These are phyloP conservation scores for Saccostrea cuccullata DNA, from an alignment of 1,140 invertebrate species.

Conservation along the genomic window DNA sequence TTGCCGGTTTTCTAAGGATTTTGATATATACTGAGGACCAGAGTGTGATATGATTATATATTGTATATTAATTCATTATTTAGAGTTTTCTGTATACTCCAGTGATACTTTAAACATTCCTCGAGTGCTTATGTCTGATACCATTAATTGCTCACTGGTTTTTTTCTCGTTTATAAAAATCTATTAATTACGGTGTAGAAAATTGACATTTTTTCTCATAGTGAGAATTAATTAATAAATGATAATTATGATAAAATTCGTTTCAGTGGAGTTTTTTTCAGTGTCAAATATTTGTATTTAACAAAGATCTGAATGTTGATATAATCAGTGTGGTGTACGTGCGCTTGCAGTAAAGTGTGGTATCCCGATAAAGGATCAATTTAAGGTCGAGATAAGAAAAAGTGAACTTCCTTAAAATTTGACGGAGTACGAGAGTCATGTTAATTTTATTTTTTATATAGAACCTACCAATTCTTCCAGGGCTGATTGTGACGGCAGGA, in stretches of 20 bases:
- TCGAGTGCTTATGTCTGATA: background rate
- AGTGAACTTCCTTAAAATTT: background rate
- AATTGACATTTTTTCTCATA: conserved; percentile 1
- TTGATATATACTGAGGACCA: background rate
- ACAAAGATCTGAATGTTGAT: too few relatives aligned
- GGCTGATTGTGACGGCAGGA: background rate
- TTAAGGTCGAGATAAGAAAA: background rate
- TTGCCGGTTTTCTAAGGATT: background rate
- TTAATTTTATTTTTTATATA: background rate
- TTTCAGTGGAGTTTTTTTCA: background rate
- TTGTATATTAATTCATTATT: conserved; percentile 8
- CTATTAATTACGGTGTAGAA: background rate
- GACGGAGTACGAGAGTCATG: background rate
- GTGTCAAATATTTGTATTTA: too few relatives aligned
- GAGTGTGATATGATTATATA: conserved; percentile 24
- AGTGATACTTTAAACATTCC: conserved; percentile 1
- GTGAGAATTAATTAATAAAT: background rate
- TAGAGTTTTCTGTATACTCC: background rate
- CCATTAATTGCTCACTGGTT: background rate
- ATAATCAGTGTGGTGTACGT: background rate
- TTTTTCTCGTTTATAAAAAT: background rate
- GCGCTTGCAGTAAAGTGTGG: background rate
- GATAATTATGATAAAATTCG: background rate
- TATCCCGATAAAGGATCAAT: background rate
- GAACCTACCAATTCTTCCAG: background rate